phyloP scores from a whole-genome alignment of 2,797 vertebrate genomes.

The Clamator glandarius region DNA sequence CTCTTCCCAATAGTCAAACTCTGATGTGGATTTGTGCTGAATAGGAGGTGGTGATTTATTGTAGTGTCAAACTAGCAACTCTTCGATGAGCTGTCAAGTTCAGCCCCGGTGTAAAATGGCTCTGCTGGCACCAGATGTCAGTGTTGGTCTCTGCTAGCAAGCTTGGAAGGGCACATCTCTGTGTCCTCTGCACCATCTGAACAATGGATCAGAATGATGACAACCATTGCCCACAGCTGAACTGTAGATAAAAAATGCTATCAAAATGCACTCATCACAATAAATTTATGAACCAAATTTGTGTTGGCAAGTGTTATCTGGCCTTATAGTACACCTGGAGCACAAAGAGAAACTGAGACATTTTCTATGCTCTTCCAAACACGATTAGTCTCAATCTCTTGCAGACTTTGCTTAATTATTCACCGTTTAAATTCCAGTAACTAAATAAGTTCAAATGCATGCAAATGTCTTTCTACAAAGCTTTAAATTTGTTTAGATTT shows the following conservation, averaged over 20 bases:
- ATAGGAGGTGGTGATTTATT: conserved; percentile 20
- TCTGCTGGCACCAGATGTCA: conserved; percentile 75
- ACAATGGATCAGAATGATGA: neutral
- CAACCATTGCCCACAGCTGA: fast-evolving
- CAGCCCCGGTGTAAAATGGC: neutral
- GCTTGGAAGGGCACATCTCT: neutral
- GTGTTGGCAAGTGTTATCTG: neutral
- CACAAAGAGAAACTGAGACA: neutral
- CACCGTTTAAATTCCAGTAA: neutral
- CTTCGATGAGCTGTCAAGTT: neutral
- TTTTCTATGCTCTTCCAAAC: neutral
- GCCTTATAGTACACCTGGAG: neutral
- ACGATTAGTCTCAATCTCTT: neutral
- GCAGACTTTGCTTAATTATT: neutral
- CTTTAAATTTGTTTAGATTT: neutral
- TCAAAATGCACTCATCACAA: neutral
- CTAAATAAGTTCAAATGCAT: neutral
- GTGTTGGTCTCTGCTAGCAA: conserved; percentile 63
- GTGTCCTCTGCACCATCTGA: neutral
- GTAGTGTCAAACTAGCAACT: neutral
- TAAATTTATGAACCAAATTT: neutral
- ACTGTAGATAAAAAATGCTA: neutral
- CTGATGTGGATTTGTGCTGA: conserved; percentile 2
- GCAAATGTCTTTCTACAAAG: neutral
- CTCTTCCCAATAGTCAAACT: neutral